These are phyloP conservation scores for Misgurnus anguillicaudatus DNA, from an alignment of 2,113 vertebrate species.

Conservation along the genomic window DNA sequence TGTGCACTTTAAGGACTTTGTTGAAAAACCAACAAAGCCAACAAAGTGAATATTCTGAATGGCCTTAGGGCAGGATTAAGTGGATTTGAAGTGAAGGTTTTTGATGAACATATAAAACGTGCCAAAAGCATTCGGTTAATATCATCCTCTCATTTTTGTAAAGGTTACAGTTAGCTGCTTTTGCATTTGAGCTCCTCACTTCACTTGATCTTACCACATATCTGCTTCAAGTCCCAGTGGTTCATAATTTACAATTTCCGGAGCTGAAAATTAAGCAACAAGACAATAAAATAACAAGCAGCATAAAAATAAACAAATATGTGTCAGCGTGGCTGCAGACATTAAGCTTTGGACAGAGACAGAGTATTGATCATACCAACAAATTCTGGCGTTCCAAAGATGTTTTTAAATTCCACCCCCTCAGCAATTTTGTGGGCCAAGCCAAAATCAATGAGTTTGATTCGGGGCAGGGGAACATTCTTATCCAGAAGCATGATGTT, in stretches of 20 bases:
- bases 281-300: not conserved
- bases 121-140: no score
- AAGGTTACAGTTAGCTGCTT: no score
- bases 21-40: no score
- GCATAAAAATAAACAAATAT: not conserved
- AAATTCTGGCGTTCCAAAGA: constrained; percentile 97
- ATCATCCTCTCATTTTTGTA: no score
- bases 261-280: constrained; percentile 81
- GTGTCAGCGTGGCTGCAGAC: not conserved
- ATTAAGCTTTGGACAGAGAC: not conserved
- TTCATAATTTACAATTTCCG: constrained; percentile 97
- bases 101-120: no score
- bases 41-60: no score
- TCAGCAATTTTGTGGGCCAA: constrained; percentile 92
- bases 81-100: no score
- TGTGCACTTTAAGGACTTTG: no score
- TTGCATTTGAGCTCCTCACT: constrained; percentile 54
- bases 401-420: constrained; percentile 94
- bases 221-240: constrained; percentile 90
- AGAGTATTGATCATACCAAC: constrained; percentile 80
- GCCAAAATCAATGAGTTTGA: constrained; percentile 96
- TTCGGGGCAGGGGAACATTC: constrained; percentile 82
- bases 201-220: constrained; percentile 85
- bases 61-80: no score
- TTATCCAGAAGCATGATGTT: constrained; percentile 98